Evolutionary conservation across 2,888 invertebrate species (phyloP), one percentile per base, ranked within the genome.

Genomic region (Sphaeridia pumilis): DNA sequence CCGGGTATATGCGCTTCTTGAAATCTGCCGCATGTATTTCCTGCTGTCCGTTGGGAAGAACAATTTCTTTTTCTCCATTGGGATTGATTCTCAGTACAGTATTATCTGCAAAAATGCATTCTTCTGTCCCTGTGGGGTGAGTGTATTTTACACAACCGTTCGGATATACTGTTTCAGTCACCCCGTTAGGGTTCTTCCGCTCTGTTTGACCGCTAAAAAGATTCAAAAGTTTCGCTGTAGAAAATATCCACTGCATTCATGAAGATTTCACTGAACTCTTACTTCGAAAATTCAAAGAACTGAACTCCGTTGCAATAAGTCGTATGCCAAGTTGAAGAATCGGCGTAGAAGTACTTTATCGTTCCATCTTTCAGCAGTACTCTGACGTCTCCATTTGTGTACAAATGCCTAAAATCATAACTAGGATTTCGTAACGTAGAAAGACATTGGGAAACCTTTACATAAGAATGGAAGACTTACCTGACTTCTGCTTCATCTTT

Each of bases 1-100:
- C 89, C 0, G 90, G 90, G 72, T 87, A 94, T 70, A 92, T 88
- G 27, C 93, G 77, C 65, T 86, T 80, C 84, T 87, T 90, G 69
- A 83, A 86, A 41, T 83, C 79, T 52, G 78, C 75, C 0, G 87
- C 84, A 67, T 90, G 88, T 27, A 90, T 80, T 73, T 94, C 94
- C 58, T 82, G 77, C 70, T 93, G 89, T 1, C 93, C 93, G 70
- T 90, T 92, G 0, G 83, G 78, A 63, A 92, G 79, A 45, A 78
- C 74, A 45, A 92, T 74, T 22, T 83, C 76, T 69, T 82, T 82
- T 57, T 86, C 84, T 0, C 89, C 89, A 67, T 77, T 76, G 10
- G 72, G 70, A 36, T 78, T 76, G 3, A 80, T 76, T 20, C 77
- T 75, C 7, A 82, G 74, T 25, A 78, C 72, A 0, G 84, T 81